Conservation (phyloP, 92 coral and sea anemone genomes). For the Epizoanthus scotinus region DNA sequence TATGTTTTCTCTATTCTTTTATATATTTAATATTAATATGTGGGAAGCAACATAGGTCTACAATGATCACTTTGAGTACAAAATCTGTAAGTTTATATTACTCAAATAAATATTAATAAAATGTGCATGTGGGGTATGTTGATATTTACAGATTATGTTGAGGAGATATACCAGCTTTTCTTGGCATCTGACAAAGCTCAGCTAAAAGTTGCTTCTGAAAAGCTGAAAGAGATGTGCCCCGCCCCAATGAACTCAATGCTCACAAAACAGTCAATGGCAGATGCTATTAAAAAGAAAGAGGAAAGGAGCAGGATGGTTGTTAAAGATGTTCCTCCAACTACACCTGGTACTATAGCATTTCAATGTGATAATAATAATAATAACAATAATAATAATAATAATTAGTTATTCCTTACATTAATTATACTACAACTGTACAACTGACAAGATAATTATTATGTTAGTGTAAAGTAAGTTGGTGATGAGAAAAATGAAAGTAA, state of each 20-base stretch:
- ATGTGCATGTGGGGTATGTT: not conserved
- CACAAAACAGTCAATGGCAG: slow-evolving; percentile 15
- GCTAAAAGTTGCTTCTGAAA: slow-evolving; percentile 16
- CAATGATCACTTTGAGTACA: slow-evolving; percentile 16
- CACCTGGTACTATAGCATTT: too few species aligned
- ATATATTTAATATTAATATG: too few species aligned
- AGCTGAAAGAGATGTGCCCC: slow-evolving; percentile 6
- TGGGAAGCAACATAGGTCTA: too few species aligned
- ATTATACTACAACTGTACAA: too few species aligned
- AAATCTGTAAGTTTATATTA: not conserved
- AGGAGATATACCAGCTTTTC: slow-evolving; percentile 21
- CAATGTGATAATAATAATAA: too few species aligned
- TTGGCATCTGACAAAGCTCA: slow-evolving; percentile 7
- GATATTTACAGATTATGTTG: slow-evolving; percentile 1
- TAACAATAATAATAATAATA: too few species aligned
- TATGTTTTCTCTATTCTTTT: too few species aligned
- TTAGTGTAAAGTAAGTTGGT: too few species aligned
- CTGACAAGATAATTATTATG: too few species aligned
- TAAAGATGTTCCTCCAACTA: slow-evolving; percentile 12
- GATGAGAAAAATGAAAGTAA: too few species aligned
- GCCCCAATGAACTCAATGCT: slow-evolving; percentile 30
- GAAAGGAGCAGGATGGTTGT: slow-evolving; percentile 13
- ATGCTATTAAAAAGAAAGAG: slow-evolving; percentile 15
- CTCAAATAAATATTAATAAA: not conserved
- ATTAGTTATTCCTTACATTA: too few species aligned